Percentiles rank a stretch among this genome's conserved stretches.
Conservation (phyloP, 2,888 invertebrate species). For the Cryptocheilus praepositus region DNA sequence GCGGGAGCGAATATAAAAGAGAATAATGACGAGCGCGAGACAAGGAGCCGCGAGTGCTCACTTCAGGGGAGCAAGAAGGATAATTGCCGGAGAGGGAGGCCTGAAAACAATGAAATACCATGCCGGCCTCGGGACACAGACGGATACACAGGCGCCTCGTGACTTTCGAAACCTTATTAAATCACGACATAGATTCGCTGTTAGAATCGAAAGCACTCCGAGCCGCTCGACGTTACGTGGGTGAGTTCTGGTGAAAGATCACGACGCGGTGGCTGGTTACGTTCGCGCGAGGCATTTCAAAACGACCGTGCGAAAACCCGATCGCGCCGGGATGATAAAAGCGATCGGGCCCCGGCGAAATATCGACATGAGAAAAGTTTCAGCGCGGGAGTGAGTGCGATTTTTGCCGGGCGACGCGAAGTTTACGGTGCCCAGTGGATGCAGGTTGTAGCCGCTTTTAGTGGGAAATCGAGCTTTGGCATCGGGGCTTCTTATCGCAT, state of each 20-base stretch:
- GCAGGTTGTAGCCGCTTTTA: no score
- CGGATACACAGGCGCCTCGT: slow-evolving; percentile 38
- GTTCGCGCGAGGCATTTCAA: slow-evolving; percentile 18
- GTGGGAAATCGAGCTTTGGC: no score
- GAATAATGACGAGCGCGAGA: slow-evolving; percentile 29
- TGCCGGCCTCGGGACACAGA: slow-evolving; percentile 42
- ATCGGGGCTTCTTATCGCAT: no score
- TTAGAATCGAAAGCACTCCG: slow-evolving; percentile 27
- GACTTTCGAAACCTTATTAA: slow-evolving; percentile 65
- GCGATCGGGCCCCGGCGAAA: background rate
- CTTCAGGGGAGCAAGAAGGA: slow-evolving; percentile 23
- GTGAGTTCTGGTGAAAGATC: slow-evolving; percentile 32
- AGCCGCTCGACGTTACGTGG: slow-evolving; percentile 33
- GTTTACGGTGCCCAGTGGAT: no score
- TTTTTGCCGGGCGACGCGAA: no score
- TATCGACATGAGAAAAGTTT: background rate
- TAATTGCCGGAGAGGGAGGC: slow-evolving; percentile 25
- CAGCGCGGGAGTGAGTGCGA: no score
- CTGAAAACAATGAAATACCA: slow-evolving; percentile 61
- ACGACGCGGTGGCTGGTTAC: no score
- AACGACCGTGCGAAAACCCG: slow-evolving; percentile 6
- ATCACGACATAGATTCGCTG: slow-evolving; percentile 50
- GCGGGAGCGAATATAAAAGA: slow-evolving; percentile 19
- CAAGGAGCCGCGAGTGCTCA: no score
- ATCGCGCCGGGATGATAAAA: background rate